Evolutionary conservation across 2,113 vertebrate species (phyloP).

Genomic region (Centrocercus urophasianus): DNA sequence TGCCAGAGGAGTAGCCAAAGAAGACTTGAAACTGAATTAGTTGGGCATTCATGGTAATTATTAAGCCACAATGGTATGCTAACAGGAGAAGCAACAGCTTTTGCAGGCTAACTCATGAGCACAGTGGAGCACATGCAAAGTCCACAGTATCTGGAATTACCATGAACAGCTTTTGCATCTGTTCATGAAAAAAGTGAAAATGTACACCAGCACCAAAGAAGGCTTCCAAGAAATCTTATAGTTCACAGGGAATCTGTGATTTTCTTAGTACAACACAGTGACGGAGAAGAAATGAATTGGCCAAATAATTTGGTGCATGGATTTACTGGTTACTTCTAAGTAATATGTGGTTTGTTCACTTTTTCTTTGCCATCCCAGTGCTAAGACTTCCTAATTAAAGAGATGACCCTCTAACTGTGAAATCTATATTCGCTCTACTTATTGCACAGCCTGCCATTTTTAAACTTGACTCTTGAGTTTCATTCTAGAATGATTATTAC

Average conservation of each 20-base stretch:
- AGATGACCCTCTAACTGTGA: conserved; percentile 50
- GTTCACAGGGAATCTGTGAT: conserved; percentile 13
- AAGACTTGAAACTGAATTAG: background rate
- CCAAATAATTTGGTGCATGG: conserved; percentile 19
- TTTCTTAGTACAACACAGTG: background rate
- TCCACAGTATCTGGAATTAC: background rate
- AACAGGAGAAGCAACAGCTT: background rate
- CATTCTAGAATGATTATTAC: conserved; percentile 7
- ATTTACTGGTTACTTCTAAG: conserved; percentile 34
- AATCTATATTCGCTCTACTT: conserved; percentile 70
- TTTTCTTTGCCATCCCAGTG: conserved; percentile 21
- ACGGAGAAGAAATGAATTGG: conserved; percentile 55
- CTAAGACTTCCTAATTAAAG: conserved; percentile 68
- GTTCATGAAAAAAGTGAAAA: background rate
- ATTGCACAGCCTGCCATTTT: conserved; percentile 41
- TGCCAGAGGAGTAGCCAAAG: background rate
- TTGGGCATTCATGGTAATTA: background rate
- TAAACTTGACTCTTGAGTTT: conserved; percentile 26
- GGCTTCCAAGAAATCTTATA: background rate
- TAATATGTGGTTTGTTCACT: conserved; percentile 32
- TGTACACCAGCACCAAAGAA: background rate
- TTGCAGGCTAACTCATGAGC: background rate
- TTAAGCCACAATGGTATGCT: background rate
- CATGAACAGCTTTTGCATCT: background rate
- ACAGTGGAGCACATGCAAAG: background rate